Percentiles rank a stretch among this genome's conserved stretches.
These are phyloP conservation scores for Drosophila kepulauana DNA, from an alignment of 1,140 invertebrate species.

Conservation along the genomic window DNA sequence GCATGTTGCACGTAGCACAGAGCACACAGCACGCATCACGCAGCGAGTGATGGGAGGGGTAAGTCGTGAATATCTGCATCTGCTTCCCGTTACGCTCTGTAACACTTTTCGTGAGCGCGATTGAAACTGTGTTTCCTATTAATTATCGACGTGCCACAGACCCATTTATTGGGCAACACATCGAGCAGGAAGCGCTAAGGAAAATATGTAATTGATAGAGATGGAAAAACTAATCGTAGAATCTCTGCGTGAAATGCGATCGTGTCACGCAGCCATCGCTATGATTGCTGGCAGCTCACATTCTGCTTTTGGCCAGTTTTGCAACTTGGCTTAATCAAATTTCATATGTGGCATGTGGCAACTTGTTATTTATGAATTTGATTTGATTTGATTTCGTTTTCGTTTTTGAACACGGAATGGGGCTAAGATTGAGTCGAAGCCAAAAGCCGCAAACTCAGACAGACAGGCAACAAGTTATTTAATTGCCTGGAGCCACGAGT, in stretches of 20 bases:
- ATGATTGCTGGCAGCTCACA: conserved; percentile 32
- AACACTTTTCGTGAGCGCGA: conserved; percentile 12
- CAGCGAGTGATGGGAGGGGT: not conserved
- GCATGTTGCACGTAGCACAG: not conserved
- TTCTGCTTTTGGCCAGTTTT: conserved; percentile 42
- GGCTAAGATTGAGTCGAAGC: not conserved
- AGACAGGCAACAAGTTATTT: conserved; percentile 48
- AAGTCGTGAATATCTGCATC: conserved; percentile 14
- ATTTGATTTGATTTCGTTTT: conserved; percentile 70
- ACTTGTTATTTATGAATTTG: conserved; percentile 62
- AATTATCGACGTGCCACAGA: conserved; percentile 19
- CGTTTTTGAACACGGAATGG: conserved; percentile 29
- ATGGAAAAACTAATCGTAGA: not conserved
- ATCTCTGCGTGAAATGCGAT: conserved; percentile 2
- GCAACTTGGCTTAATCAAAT: conserved; percentile 56
- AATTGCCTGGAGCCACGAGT: conserved; percentile 56
- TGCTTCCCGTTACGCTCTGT: conserved; percentile 25
- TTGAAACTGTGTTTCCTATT: conserved; percentile 9
- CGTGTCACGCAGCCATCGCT: conserved; percentile 42
- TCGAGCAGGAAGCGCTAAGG: not conserved
- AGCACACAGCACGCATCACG: not conserved
- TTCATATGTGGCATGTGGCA: conserved; percentile 49
- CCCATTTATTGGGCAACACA: conserved; percentile 18
- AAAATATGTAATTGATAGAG: not conserved
- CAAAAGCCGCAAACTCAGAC: not conserved